These are phyloP conservation scores for Celastrina argiolus DNA, from an alignment of 2,888 invertebrate genomes.

Conservation along the genomic window DNA sequence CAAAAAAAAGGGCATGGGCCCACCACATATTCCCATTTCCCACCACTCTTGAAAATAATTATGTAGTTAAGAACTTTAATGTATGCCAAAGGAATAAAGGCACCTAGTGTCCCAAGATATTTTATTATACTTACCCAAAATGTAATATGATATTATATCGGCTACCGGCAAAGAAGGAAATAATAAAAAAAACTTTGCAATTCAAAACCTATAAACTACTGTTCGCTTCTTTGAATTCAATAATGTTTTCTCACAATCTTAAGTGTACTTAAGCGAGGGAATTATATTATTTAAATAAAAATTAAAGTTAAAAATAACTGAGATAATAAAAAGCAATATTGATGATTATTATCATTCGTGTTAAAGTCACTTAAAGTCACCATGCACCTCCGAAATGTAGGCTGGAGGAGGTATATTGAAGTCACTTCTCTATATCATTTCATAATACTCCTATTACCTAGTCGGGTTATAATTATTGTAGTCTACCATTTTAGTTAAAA, in stretches of 20 bases:
- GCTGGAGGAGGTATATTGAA: not conserved
- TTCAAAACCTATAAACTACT: not conserved
- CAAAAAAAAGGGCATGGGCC: too few species aligned
- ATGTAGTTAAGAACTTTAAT: too few species aligned
- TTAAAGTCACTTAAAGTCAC: not conserved
- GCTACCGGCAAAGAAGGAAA: not conserved
- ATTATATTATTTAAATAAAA: constrained; percentile 22
- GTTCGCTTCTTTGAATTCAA: constrained; percentile 10
- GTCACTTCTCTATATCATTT: too few species aligned
- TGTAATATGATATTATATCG: not conserved
- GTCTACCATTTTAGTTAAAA: too few species aligned
- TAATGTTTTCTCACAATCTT: constrained; percentile 7
- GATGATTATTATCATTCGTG: not conserved
- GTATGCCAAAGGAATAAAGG: too few species aligned
- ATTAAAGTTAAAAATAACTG: constrained; percentile 1
- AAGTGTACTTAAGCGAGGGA: constrained; percentile 2
- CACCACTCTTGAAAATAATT: too few species aligned
- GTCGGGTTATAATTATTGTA: too few species aligned
- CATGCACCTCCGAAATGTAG: not conserved
- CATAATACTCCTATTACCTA: too few species aligned
- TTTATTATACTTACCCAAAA: not conserved
- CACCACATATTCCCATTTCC: too few species aligned
- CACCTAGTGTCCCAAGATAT: not conserved
- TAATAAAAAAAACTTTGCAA: not conserved
- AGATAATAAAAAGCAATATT: constrained; percentile 14